These are phyloP conservation scores for Azemiops feae DNA, from an alignment of 2,113 vertebrate genomes.

Conservation along the genomic window DNA sequence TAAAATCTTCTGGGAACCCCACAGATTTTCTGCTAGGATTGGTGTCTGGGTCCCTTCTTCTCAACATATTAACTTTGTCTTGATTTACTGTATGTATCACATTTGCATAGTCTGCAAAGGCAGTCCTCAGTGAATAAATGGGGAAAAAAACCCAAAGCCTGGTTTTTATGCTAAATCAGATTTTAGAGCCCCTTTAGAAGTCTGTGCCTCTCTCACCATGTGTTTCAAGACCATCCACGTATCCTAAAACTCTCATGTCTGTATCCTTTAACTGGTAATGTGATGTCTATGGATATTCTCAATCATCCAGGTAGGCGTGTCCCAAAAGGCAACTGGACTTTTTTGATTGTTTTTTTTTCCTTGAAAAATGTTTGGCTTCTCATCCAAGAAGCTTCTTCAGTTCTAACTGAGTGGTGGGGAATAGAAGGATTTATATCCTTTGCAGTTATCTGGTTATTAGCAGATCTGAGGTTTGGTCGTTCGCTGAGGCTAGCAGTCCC, in stretches of 20 bases:
- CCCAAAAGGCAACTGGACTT: too few relatives aligned
- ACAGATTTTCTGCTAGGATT: not conserved
- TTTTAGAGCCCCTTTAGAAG: not conserved
- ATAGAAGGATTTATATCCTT: not conserved
- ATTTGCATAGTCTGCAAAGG: not conserved
- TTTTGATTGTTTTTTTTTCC: too few relatives aligned
- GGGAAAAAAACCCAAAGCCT: not conserved
- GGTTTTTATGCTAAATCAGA: not conserved
- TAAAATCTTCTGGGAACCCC: not conserved
- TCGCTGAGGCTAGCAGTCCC: not conserved
- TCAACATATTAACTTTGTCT: not conserved
- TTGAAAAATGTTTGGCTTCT: not conserved
- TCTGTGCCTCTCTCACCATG: not conserved
- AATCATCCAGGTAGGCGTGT: too few relatives aligned
- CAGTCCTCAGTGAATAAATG: not conserved
- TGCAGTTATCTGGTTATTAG: not conserved
- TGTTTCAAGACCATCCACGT: not conserved
- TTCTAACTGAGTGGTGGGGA: not conserved
- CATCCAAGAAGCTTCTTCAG: not conserved
- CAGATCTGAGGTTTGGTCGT: not conserved
- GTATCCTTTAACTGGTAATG: not conserved
- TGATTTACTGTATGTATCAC: not conserved
- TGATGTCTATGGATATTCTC: not conserved
- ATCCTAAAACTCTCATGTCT: not conserved
- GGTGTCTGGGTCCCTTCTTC: not conserved